These are phyloP conservation scores for Semaprochilodus insignis DNA, from an alignment of 2,797 vertebrate species.

Conservation along the genomic window DNA sequence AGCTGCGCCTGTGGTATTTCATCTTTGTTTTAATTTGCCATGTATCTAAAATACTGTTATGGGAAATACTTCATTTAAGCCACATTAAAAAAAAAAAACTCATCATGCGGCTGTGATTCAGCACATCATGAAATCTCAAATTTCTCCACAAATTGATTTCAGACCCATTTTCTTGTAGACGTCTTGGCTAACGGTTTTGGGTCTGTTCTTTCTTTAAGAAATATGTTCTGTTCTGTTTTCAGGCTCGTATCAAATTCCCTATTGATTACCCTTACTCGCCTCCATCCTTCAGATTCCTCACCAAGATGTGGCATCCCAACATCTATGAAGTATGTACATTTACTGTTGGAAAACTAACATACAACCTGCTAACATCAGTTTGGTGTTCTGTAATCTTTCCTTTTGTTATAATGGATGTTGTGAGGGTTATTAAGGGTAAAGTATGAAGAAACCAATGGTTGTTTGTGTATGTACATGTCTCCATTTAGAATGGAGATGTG, in stretches of 20 bases:
- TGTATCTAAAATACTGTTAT: too few relatives aligned
- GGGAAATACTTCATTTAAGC: too few relatives aligned
- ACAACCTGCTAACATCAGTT: not conserved
- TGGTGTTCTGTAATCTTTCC: not conserved
- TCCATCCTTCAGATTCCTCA: constrained; percentile 93
- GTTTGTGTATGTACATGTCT: not conserved
- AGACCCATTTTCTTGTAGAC: not conserved
- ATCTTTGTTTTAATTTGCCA: too few relatives aligned
- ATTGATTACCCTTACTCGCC: constrained; percentile 96
- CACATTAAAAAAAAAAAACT: too few relatives aligned
- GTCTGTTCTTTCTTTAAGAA: constrained; percentile 18
- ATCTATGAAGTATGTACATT: constrained; percentile 88
- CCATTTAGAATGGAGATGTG: constrained; percentile 88
- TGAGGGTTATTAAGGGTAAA: too few relatives aligned
- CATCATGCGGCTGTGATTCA: too few relatives aligned
- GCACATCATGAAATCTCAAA: too few relatives aligned
- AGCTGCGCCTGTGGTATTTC: too few relatives aligned
- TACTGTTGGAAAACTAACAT: not conserved
- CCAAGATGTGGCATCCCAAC: constrained; percentile 99
- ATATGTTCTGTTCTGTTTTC: constrained; percentile 53
- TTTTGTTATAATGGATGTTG: not conserved
- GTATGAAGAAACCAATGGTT: not conserved
- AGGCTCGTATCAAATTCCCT: constrained; percentile 95
- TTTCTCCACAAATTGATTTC: too few relatives aligned
- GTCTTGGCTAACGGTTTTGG: not conserved